A percentile compares a stretch with the other conserved stretches of the same genome.
Conservation (phyloP, 30 jellyfish, hydroid and myxozoan genomes). For the Aurelia coerulea region DNA sequence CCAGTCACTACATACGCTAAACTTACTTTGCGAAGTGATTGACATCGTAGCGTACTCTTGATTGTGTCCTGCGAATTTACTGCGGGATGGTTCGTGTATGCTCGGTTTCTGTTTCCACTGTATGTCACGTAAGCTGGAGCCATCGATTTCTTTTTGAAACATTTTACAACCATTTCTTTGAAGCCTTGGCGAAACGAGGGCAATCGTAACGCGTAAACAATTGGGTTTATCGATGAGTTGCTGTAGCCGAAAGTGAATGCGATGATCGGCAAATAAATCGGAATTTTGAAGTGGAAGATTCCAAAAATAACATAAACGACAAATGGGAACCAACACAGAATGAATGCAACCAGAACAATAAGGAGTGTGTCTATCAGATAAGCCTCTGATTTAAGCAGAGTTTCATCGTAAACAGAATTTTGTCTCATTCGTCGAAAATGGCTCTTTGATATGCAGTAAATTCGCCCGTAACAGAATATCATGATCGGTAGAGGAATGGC, state of each 20-base stretch:
- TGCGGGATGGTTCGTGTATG: not conserved
- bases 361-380: slow-evolving; percentile 51
- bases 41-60: not conserved
- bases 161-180: slow-evolving; percentile 16
- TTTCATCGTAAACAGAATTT: slow-evolving; percentile 13
- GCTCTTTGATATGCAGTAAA: slow-evolving; percentile 38
- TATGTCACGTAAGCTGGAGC: slow-evolving; percentile 45
- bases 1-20: slow-evolving; percentile 36
- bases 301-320: slow-evolving; percentile 32
- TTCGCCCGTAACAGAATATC: slow-evolving; percentile 65
- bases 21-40: slow-evolving; percentile 16
- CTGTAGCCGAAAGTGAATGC: slow-evolving; percentile 74
- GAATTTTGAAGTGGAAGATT: slow-evolving; percentile 9
- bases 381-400: slow-evolving; percentile 48
- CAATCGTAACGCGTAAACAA: slow-evolving; percentile 70
- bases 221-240: slow-evolving; percentile 70
- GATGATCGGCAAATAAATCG: slow-evolving; percentile 49
- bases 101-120: not conserved
- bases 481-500: slow-evolving; percentile 47
- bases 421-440: slow-evolving; percentile 59
- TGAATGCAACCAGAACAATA: slow-evolving; percentile 48
- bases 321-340: slow-evolving; percentile 70
- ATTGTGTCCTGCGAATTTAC: slow-evolving; percentile 1
- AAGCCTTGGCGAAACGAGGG: slow-evolving; percentile 66
- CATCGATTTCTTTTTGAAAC: slow-evolving; percentile 13